Percentiles rank a stretch among this genome's conserved stretches.
Evolutionary conservation across 2,888 invertebrate genomes (phyloP).

Genomic region (Ornithoptera priamus): DNA sequence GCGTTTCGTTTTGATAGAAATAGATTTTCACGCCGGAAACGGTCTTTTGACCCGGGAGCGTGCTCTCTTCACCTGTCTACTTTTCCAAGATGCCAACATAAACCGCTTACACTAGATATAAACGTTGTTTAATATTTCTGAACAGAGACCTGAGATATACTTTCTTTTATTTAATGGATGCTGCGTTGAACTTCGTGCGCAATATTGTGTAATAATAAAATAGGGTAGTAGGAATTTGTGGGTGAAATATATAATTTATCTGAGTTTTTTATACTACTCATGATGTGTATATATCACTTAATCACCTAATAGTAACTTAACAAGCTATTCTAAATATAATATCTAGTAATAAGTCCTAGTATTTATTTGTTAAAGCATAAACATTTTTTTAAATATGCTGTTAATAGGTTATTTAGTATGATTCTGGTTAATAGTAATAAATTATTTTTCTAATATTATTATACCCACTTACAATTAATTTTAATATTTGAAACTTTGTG

Average conservation of each 20-base stretch:
- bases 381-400: no score
- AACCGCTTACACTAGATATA: constrained; percentile 49
- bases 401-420: no score
- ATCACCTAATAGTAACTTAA: not conserved
- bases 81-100: constrained; percentile 36
- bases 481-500: no score
- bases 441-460: no score
- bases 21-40: constrained; percentile 30
- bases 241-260: not conserved
- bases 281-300: not conserved
- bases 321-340: not conserved
- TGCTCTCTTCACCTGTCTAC: constrained; percentile 53
- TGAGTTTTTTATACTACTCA: not conserved
- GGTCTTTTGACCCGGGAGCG: constrained; percentile 34
- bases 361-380: no score
- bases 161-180: constrained; percentile 49
- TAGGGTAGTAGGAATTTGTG: constrained; percentile 46
- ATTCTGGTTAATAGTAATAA: no score
- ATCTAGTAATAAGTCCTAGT: no score
- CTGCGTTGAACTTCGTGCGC: constrained; percentile 43
- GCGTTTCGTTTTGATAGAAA: constrained; percentile 29
- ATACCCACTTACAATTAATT: no score
- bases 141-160: constrained; percentile 47
- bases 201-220: constrained; percentile 46
- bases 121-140: constrained; percentile 49